These are phyloP conservation scores for Antheraea assamensis DNA, from an alignment of 2,888 invertebrate species.

Conservation along the genomic window DNA sequence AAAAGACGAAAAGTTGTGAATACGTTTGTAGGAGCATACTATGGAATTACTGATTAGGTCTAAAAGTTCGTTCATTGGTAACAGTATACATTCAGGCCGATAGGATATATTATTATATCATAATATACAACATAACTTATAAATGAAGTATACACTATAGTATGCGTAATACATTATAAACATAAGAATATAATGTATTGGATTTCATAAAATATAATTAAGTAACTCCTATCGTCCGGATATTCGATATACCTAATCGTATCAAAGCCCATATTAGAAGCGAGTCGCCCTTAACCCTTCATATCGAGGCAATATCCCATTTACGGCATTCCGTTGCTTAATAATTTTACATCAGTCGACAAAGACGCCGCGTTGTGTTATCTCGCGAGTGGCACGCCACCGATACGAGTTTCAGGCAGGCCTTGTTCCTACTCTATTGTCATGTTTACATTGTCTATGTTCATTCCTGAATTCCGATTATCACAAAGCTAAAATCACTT, in stretches of 20 bases:
- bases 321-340: slow-evolving; percentile 67
- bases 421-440: slow-evolving; percentile 69
- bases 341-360: slow-evolving; percentile 76
- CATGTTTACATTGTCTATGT: slow-evolving; percentile 80
- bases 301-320: slow-evolving; percentile 58
- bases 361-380: slow-evolving; percentile 74
- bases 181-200: slow-evolving; percentile 24
- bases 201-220: slow-evolving; percentile 33
- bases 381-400: slow-evolving; percentile 75
- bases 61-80: too few species aligned
- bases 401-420: slow-evolving; percentile 70
- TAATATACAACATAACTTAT: neutral
- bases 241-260: slow-evolving; percentile 55
- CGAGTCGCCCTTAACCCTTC: slow-evolving; percentile 51
- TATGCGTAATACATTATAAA: neutral
- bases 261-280: slow-evolving; percentile 44
- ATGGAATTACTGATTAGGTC: too few species aligned
- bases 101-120: too few species aligned
- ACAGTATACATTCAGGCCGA: too few species aligned
- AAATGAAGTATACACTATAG: neutral
- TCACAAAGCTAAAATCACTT: slow-evolving; percentile 61
- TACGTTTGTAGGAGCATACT: too few species aligned
- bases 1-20: too few species aligned
- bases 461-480: slow-evolving; percentile 77
- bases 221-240: slow-evolving; percentile 36